Conservation (phyloP, 2,888 invertebrate species). For the Drosophila kambysellisi region DNA sequence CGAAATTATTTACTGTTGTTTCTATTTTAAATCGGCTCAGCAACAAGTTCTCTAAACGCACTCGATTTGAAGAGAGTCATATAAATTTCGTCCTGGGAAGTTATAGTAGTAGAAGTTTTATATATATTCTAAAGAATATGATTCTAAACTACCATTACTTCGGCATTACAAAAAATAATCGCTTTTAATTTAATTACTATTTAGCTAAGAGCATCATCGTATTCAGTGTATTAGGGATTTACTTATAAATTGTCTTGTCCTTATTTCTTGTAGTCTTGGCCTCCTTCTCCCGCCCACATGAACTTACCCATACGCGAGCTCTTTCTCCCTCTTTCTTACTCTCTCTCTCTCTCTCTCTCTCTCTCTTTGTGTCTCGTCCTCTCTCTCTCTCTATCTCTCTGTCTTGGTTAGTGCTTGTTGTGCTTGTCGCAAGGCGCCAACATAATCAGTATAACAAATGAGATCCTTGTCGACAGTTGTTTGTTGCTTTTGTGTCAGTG, state of each 20-base stretch:
- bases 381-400: slow-evolving; percentile 9
- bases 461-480: slow-evolving; percentile 84
- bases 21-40: neutral
- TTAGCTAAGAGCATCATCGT: slow-evolving; percentile 17
- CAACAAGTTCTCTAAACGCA: neutral
- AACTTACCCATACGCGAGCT: neutral
- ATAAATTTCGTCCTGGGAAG: neutral
- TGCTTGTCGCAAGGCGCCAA: slow-evolving; percentile 74
- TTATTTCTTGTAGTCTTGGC: slow-evolving; percentile 42
- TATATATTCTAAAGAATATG: neutral
- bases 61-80: neutral
- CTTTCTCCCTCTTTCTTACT: slow-evolving; percentile 3
- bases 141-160: neutral
- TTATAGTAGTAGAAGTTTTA: neutral
- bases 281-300: neutral
- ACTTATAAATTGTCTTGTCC: slow-evolving; percentile 28
- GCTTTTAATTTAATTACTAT: neutral
- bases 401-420: slow-evolving; percentile 32
- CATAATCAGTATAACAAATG: slow-evolving; percentile 84
- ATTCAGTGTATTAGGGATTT: slow-evolving; percentile 8
- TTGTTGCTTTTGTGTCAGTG: slow-evolving; percentile 80
- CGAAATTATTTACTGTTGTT: neutral
- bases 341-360: slow-evolving; percentile 3
- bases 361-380: neutral
- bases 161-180: neutral